phyloP scores from a whole-genome alignment of 1,140 invertebrate species.

The Drosophila pseudoananassae region DNA sequence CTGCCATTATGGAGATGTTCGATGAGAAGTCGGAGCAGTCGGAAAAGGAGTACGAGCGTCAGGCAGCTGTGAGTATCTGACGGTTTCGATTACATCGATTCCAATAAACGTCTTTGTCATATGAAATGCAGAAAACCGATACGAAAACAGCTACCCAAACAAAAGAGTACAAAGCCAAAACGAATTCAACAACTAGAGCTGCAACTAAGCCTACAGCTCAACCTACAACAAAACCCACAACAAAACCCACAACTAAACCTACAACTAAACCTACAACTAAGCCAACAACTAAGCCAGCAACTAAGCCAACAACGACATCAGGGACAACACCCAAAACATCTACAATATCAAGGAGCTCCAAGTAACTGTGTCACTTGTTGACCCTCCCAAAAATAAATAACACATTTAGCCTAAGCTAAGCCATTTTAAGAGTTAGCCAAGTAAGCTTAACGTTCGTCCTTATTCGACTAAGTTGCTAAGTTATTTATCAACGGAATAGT shows the following conservation, averaged over 20 bases:
- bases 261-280: slow-evolving; percentile 16
- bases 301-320: slow-evolving; percentile 21
- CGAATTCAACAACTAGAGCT: slow-evolving; percentile 21
- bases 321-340: slow-evolving; percentile 5
- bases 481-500: slow-evolving; percentile 33
- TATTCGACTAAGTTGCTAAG: slow-evolving; percentile 29
- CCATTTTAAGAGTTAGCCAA: slow-evolving; percentile 47
- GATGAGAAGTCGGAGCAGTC: background rate
- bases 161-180: slow-evolving; percentile 28
- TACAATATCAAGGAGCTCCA: slow-evolving; percentile 22
- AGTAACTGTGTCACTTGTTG: slow-evolving; percentile 53
- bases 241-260: slow-evolving; percentile 16
- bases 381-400: slow-evolving; percentile 6
- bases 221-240: slow-evolving; percentile 11
- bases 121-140: slow-evolving; percentile 51
- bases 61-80: slow-evolving; percentile 41
- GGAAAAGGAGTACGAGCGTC: background rate
- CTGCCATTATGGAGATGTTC: slow-evolving; percentile 37
- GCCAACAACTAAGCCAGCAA: slow-evolving; percentile 16
- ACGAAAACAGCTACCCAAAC: slow-evolving; percentile 36
- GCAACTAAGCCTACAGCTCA: slow-evolving; percentile 10
- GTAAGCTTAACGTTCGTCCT: slow-evolving; percentile 45
- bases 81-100: slow-evolving; percentile 19
- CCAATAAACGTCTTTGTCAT: slow-evolving; percentile 37
- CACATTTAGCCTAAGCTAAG: slow-evolving; percentile 45